A percentile compares a stretch with the other conserved stretches of the same genome.
Conservation (phyloP, 2,113 vertebrate species). For the Colaptes auratus region DNA sequence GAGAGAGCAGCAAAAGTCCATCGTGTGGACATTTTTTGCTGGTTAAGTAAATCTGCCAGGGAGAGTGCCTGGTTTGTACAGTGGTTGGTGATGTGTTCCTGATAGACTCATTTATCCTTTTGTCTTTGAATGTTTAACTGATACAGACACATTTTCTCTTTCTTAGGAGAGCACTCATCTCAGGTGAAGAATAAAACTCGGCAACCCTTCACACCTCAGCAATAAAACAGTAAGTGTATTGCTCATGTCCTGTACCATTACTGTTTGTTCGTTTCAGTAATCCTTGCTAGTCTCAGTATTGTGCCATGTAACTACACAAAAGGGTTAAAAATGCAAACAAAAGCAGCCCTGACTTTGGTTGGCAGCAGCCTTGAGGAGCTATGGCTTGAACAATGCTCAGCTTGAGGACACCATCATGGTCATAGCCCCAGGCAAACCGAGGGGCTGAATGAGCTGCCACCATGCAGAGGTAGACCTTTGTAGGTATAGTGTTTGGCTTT, state of each 20-base stretch:
- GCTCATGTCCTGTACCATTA: background rate
- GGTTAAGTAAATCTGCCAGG: background rate
- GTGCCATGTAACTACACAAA: background rate
- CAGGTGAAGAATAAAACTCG: constrained; percentile 75
- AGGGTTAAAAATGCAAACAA: background rate
- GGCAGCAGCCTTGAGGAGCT: background rate
- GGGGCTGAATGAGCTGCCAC: background rate
- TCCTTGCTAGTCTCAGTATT: background rate
- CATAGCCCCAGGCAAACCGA: background rate
- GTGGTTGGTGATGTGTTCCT: background rate
- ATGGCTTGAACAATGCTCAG: background rate
- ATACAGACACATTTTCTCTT: constrained; percentile 45
- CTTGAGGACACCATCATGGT: background rate
- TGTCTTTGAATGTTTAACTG: background rate
- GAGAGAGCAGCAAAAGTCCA: background rate
- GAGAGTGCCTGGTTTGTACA: background rate
- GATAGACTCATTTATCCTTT: background rate
- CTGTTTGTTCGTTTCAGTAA: background rate
- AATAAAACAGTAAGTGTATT: constrained; percentile 69
- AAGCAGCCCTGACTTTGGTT: background rate
- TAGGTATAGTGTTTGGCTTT: background rate
- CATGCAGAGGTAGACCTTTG: background rate
- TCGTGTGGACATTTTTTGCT: background rate
- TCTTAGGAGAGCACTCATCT: constrained; percentile 70
- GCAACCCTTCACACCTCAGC: constrained; percentile 56